Evolutionary conservation across 1,140 invertebrate species (phyloP).

Genomic region (Orchesella cincta): DNA sequence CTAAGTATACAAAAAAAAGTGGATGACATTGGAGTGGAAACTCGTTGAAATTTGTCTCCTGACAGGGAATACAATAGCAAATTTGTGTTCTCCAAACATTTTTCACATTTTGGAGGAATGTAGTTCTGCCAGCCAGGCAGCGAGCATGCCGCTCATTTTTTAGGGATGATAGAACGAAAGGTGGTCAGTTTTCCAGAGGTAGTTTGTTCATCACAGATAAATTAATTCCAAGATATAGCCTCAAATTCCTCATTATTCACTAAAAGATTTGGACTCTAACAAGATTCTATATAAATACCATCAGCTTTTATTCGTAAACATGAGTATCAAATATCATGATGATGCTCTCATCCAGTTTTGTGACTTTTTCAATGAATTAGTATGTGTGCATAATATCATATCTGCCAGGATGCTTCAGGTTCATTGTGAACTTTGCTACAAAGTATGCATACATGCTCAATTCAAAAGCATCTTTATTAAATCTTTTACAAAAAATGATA

Average conservation of each 20-base stretch:
- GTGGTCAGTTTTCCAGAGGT: not conserved
- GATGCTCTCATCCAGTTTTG: not conserved
- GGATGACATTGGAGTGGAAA: slow-evolving; percentile 44
- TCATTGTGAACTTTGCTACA: no score
- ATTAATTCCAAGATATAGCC: not conserved
- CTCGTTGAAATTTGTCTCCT: slow-evolving; percentile 49
- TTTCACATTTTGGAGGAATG: not conserved
- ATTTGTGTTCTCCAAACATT: slow-evolving; percentile 40
- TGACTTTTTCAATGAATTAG: not conserved
- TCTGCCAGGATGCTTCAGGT: no score
- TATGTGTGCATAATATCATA: not conserved
- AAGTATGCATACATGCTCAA: not conserved
- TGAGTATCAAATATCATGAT: not conserved
- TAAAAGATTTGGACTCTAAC: not conserved
- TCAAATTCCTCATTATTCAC: not conserved
- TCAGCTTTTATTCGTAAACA: no score
- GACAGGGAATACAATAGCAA: slow-evolving; percentile 47
- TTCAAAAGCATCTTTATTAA: not conserved
- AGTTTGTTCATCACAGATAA: not conserved
- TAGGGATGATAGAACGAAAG: not conserved
- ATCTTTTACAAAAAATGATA: not conserved
- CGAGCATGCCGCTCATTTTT: not conserved
- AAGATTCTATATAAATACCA: no score
- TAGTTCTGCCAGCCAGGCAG: not conserved
- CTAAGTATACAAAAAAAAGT: no score